Base-by-base conservation (phyloP, 2,113 vertebrate genomes). In the Rhinogobius similis region DNA sequence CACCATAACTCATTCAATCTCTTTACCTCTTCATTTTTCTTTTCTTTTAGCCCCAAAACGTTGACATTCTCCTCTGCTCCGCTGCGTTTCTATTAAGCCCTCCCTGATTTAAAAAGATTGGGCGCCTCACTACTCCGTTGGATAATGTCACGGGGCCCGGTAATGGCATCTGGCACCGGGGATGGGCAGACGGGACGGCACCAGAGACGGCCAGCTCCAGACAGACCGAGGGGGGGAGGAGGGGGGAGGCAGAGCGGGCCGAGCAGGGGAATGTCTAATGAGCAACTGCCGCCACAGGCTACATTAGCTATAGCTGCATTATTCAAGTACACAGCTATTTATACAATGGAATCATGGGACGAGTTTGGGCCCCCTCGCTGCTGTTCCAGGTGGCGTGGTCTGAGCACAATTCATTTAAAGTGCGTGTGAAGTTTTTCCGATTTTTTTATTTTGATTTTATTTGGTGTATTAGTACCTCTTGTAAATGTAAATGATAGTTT, bases 171-270 rank as follows among this genome's bases (percentile, higher is more conserved):
- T 76, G 80, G 80, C 46, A 44, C 56, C n/a, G 62, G 46, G 55
- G 77, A 82, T 72, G 39, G 69, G 62, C 69, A 75, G 77, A 81
- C 74, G 67, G 63, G 65, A 76, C 76, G 76, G 70, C 82, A 84
- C 70, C 56, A 82, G 75, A 80, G 69, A n/a, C n/a, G n/a, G n/a
- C n/a, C n/a, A 77, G 78, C 73, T 67, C 55, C 59, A 61, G 69
- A 68, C 76, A 73, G 83, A 86, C 75, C 68, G 13, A 10, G 27
- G 32, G 23, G n/a, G 27, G 55, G 5, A 13, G n/a, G 58, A 29
- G 23, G n/a, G 27, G 55, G 5, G 24, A 36, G 58, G 20, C 3
- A 36, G 21, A 38, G 23, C 52, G 43, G 21, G 20, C 55, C 41
- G 21, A 8, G 32, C 4, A 36, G 21, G 27, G 38, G n/a, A 70